phyloP scores from a whole-genome alignment of 1,140 invertebrate species.

The Steinernema feltiae region DNA sequence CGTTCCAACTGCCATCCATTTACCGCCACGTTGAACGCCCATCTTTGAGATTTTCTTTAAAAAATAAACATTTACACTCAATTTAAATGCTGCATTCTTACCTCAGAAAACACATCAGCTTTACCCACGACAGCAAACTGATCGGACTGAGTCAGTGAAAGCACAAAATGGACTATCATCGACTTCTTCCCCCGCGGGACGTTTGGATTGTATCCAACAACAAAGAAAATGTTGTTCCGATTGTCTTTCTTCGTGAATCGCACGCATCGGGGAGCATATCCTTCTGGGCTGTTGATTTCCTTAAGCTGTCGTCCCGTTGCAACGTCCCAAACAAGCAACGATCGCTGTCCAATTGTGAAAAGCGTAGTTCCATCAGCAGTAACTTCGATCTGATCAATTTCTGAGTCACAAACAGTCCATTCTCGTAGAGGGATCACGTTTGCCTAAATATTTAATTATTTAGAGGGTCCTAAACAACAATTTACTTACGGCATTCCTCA shows the following conservation, averaged over 20 bases:
- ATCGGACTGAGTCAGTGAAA: not conserved
- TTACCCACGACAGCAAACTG: not conserved
- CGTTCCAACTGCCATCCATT: not conserved
- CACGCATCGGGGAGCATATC: not conserved
- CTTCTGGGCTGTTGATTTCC: not conserved
- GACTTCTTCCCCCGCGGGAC: not conserved
- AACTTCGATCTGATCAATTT: not conserved
- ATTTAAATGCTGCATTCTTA: not conserved
- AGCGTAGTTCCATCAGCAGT: not conserved
- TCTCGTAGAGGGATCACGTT: not conserved
- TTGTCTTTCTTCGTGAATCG: not conserved
- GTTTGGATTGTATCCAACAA: not conserved
- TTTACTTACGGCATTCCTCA: not conserved
- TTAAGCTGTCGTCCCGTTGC: not conserved
- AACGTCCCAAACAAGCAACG: not conserved
- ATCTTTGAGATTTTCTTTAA: not conserved
- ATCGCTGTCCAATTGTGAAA: not conserved
- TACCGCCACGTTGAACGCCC: not conserved
- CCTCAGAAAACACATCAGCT: not conserved
- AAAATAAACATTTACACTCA: not conserved
- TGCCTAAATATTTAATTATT: too few relatives aligned
- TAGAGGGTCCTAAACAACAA: too few relatives aligned
- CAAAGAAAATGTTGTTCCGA: not conserved
- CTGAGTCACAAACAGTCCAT: not conserved
- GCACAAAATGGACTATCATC: not conserved